Conservation (phyloP, 2,888 invertebrate species). For the Toxonevra muliebris region DNA sequence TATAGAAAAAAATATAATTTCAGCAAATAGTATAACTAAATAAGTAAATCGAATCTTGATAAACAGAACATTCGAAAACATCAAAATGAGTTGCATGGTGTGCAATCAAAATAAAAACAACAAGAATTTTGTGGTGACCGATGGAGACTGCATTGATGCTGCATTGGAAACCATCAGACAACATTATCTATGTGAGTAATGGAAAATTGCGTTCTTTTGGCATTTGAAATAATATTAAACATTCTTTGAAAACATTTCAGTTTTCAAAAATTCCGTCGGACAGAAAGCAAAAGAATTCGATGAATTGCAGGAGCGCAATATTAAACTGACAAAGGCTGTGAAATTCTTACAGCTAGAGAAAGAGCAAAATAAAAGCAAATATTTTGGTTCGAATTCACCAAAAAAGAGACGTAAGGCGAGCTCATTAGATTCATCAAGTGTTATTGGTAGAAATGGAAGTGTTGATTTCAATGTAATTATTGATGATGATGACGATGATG, state of each 20-base stretch:
- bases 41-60: too few species aligned
- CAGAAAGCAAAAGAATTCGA: conserved; percentile 39
- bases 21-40: too few species aligned
- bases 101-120: conserved; percentile 15
- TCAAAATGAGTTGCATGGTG: conserved; percentile 33
- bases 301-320: conserved; percentile 44
- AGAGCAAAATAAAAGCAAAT: conserved; percentile 16
- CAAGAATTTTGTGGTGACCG: background rate
- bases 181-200: conserved; percentile 54
- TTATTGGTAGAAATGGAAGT: background rate
- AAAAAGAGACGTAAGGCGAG: background rate
- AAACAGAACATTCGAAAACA: background rate
- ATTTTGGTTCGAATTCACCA: background rate
- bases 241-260: conserved; percentile 23
- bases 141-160: conserved; percentile 35
- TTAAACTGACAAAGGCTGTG: conserved; percentile 46
- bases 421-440: too few species aligned
- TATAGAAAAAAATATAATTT: too few species aligned
- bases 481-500: conserved; percentile 23
- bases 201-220: too few species aligned
- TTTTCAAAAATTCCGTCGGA: conserved; percentile 36
- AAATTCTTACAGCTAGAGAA: conserved; percentile 36
- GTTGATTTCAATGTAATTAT: conserved; percentile 14
- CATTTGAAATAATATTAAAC: too few species aligned
- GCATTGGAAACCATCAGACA: conserved; percentile 50